A percentile compares a stretch with the other conserved stretches of the same genome.
Evolutionary conservation across 2,113 vertebrate genomes (phyloP).

Genomic region (Hydrochoerus hydrochaeris): DNA sequence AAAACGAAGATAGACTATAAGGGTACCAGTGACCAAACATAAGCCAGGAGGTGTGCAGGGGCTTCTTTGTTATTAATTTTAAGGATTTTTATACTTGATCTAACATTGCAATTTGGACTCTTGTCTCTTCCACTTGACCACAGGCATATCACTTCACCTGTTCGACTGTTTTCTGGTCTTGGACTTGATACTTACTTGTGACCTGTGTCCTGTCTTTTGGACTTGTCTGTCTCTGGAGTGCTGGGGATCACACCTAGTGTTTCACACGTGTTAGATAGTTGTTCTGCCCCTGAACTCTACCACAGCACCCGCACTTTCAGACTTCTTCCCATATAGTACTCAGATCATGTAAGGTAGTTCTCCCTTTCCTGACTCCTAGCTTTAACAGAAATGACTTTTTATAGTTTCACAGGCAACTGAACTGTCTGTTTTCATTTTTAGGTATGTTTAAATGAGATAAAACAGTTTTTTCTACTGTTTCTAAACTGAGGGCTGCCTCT

Average conservation of each 20-base stretch:
- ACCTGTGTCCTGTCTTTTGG: neutral
- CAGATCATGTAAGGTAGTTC: neutral
- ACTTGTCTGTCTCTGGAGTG: neutral
- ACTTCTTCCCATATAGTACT: constrained; percentile 13
- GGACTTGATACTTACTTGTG: constrained; percentile 31
- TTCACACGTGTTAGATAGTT: neutral
- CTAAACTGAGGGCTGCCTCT: neutral
- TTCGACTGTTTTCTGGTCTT: neutral
- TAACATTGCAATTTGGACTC: neutral
- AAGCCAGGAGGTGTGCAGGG: neutral
- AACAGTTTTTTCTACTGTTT: constrained; percentile 50
- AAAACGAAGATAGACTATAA: neutral
- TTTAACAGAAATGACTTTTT: constrained; percentile 48
- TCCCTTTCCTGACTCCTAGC: neutral
- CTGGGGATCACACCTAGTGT: neutral
- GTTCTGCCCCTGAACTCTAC: neutral
- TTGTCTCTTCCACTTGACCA: neutral
- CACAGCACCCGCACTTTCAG: neutral
- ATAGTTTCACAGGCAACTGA: constrained; percentile 32
- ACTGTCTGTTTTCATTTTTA: constrained; percentile 39
- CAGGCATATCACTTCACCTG: neutral
- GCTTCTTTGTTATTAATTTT: neutral
- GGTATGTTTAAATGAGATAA: constrained; percentile 41
- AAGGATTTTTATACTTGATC: neutral
- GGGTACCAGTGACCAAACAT: neutral